These are phyloP conservation scores for Stegodyphus mimosarum DNA, from an alignment of 1,140 invertebrate species.

Conservation along the genomic window DNA sequence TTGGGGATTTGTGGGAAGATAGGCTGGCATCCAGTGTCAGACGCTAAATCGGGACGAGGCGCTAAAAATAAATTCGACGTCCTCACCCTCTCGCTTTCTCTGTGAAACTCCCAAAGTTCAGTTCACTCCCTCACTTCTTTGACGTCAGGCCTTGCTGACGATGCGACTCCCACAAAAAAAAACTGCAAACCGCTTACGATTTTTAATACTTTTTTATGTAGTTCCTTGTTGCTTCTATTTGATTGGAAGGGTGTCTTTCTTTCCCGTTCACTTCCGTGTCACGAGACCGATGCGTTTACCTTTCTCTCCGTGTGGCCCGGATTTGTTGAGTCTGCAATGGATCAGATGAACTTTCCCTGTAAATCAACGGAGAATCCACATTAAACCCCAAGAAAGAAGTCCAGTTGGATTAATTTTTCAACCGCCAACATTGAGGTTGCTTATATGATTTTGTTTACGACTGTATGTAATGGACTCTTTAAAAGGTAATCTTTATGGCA, in stretches of 20 bases:
- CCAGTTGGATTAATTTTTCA: too few species aligned
- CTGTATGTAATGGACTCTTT: too few species aligned
- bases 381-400: too few species aligned
- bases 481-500: too few species aligned
- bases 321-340: too few species aligned
- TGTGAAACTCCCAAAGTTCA: background rate
- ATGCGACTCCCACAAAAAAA: conserved; percentile 3
- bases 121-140: conserved; percentile 43
- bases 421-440: too few species aligned
- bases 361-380: too few species aligned
- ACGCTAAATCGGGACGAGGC: conserved; percentile 46
- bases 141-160: conserved; percentile 10
- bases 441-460: too few species aligned
- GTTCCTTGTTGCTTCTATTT: background rate
- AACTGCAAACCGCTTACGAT: conserved; percentile 15
- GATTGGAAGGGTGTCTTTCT: background rate
- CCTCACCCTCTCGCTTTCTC: background rate
- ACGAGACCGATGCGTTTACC: background rate
- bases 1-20: conserved; percentile 24
- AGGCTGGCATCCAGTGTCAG: conserved; percentile 56
- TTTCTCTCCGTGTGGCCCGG: too few species aligned
- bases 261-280: background rate
- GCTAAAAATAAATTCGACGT: conserved; percentile 34
- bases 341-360: too few species aligned
- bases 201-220: conserved; percentile 2